Evolutionary conservation across 2,888 invertebrate genomes (phyloP), one percentile per base, ranked within the genome.

Genomic region (Limnephilus rhombicus): DNA sequence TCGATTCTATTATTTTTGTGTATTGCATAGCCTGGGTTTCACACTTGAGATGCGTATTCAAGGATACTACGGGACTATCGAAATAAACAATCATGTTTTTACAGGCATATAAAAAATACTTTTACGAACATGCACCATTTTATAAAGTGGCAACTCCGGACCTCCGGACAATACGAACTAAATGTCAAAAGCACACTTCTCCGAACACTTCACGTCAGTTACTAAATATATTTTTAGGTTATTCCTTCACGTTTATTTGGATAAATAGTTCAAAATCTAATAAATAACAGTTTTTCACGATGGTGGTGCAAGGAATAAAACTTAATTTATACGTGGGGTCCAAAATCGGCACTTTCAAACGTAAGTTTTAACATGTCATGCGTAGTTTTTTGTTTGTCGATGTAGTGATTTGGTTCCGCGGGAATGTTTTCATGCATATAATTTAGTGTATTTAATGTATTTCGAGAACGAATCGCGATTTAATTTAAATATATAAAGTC

Each of bases 331-430:
- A 96, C 94, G 96, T 96, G 83, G 96, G 95, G 0, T 96, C 96
- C 80, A 96, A 95, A 94, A 96, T 96, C 92, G 97, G 97, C 90
- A 95, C 96, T 83, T 96, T 97, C 34, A 97, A 97, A 95, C 97
- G 97, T 97, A 95, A 95, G 95, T 95, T 86, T 85, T 3, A 37
- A 31, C 53, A 18, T 68, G 5, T 68, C 68, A 49, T 49, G 15
- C 15, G 3, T 53, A n/a, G n/a, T 24, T 49, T 3, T 29, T 86
- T 24, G 37, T 37, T 37, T 83, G 12, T 15, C 7, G 49, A 2
- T 85, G 45, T 9, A 45, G 24, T 31, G 81, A 31, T 81, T 13
- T 81, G 81, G 18, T 82, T 31, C 18, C 13, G 34, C 15, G 31
- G 29, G 31, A 15, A 34, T 82, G 34, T 31, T 82, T 82, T 31